These are phyloP conservation scores for Elephantulus edwardii DNA, from an alignment of 2,113 vertebrate species.

Conservation along the genomic window DNA sequence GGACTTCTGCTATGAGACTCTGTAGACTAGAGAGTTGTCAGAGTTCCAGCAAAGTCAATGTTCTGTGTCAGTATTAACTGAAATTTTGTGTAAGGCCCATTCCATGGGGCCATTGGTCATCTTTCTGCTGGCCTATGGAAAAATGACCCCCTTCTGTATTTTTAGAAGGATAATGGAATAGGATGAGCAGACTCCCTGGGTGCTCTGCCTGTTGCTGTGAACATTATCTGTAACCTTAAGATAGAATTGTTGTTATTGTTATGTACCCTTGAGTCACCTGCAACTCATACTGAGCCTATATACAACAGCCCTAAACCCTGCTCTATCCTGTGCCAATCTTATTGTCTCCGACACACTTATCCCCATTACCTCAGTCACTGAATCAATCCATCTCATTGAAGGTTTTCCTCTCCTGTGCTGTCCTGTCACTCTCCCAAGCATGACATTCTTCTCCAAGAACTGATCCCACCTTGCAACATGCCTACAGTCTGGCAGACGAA, in stretches of 20 bases:
- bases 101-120: neutral
- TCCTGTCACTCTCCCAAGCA: too few species aligned
- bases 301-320: too few species aligned
- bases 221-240: neutral
- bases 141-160: neutral
- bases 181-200: neutral
- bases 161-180: neutral
- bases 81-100: neutral
- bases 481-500: too few species aligned
- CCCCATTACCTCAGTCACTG: too few species aligned
- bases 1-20: neutral
- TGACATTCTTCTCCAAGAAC: too few species aligned
- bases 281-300: too few species aligned
- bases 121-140: neutral
- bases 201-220: neutral
- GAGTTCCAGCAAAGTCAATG: neutral
- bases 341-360: too few species aligned
- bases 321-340: too few species aligned
- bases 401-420: too few species aligned
- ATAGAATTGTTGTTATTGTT: neutral
- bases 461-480: too few species aligned
- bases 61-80: neutral
- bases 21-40: neutral
- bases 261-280: too few species aligned
- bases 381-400: too few species aligned